Conservation (phyloP, 2,797 vertebrate genomes). For the Taeniopygia guttata region DNA sequence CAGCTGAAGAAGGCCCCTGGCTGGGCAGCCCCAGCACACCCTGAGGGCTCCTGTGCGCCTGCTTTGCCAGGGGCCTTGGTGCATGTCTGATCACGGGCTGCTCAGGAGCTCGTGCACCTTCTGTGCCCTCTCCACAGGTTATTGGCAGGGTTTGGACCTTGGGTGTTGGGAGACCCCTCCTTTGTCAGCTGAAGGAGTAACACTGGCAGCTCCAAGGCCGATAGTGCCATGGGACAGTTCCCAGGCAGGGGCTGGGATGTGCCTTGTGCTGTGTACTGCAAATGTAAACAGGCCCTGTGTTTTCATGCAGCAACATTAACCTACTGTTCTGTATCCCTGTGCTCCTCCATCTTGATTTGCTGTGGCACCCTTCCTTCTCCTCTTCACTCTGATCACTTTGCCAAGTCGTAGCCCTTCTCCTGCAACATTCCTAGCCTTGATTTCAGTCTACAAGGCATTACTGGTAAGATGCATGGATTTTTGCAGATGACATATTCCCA, state of each 20-base stretch:
- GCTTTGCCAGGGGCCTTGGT: background rate
- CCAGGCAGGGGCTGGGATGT: fast-evolving
- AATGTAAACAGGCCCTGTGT: background rate
- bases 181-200: background rate
- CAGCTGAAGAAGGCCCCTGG: background rate
- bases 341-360: conserved; percentile 5
- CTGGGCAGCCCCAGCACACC: background rate
- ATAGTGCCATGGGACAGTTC: background rate
- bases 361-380: conserved; percentile 16
- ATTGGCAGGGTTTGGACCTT: background rate
- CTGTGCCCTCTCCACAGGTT: background rate
- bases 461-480: conserved; percentile 19
- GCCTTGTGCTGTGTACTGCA: background rate
- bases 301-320: background rate
- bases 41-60: background rate
- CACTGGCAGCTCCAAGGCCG: background rate
- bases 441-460: conserved; percentile 50
- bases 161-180: background rate
- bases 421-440: conserved; percentile 7
- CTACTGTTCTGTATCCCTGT: background rate
- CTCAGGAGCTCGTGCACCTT: fast-evolving
- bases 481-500: conserved; percentile 49
- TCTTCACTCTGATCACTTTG: background rate
- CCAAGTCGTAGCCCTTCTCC: conserved; percentile 8
- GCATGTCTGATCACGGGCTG: background rate